Base-by-base conservation (phyloP, 2,797 vertebrate species). In the Champsocephalus esox region DNA sequence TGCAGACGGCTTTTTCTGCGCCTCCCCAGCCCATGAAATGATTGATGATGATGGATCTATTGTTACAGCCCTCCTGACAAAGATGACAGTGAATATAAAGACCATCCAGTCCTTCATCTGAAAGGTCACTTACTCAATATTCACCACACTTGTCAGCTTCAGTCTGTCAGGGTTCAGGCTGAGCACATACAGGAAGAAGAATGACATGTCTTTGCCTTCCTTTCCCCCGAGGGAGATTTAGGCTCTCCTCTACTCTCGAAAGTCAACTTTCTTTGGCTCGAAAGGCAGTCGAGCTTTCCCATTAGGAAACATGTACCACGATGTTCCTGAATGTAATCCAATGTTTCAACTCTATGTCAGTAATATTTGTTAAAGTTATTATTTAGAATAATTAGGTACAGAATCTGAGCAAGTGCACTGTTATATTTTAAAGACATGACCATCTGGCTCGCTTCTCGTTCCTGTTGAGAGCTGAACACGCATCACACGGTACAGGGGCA, bases 61-160 rank as follows among this genome's bases (percentile, higher is more conserved):
- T 90, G 81, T 85, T 80, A 43, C 60, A 41, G 69, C 72, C 66
- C 50, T 83, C 69, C 10, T 80, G 82, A 86, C 83, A 83, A 51
- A 32, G 19, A 55, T 67, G 83, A 82, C 82, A 83, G 76, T 56
- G 82, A 86, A 83, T 85, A 83, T 74, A 88, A 85, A 88, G 77
- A 84, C 61, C 68, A 72, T 71, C 52, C 78, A 81, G 79, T 71
- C 66, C 76, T 86, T 28, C 72, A 79, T 87, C 79, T 82, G 66
- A 92, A 93, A 92, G 89, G 90, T 92, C 90, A 88, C 82, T 74
- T 75, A 80, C 71, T 92, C 79, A 75, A 66, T 85, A 91, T 91
- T 87, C 87, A 79, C 56, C 70, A 48, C 58, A 49, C 74, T 75
- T 59, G 71, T 73, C 77, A 69, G 75, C 70, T 82, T 38, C 66